Evolutionary conservation across 2,888 invertebrate genomes (phyloP).

Genomic region (Lutraria lutraria): DNA sequence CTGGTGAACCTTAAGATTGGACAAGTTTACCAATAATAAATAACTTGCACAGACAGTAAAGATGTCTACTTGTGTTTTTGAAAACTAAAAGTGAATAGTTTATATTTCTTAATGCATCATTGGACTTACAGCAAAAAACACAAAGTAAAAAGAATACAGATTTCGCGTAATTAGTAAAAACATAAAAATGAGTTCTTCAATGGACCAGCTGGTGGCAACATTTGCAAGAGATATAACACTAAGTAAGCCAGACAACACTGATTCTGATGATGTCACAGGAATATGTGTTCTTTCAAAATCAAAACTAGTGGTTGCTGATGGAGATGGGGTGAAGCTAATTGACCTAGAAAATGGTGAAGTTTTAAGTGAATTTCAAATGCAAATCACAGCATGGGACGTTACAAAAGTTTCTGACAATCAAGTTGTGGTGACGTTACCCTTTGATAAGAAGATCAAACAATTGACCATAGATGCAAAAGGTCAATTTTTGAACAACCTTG

Average conservation of each 20-base stretch:
- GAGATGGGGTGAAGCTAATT: neutral
- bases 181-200: neutral
- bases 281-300: slow-evolving; percentile 10
- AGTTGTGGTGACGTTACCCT: neutral
- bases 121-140: too few species aligned
- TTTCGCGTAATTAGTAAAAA: neutral
- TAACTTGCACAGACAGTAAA: neutral
- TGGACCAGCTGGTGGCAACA: neutral
- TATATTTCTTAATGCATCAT: too few species aligned
- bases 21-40: neutral
- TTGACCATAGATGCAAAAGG: neutral
- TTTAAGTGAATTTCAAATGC: neutral
- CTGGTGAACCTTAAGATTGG: neutral
- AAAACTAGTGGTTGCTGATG: neutral
- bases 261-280: slow-evolving; percentile 13
- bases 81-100: too few species aligned
- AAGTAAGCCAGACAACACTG: neutral
- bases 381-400: slow-evolving; percentile 22
- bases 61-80: neutral
- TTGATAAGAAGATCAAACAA: neutral
- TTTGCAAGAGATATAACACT: neutral
- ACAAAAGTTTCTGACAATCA: slow-evolving; percentile 1
- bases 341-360: neutral
- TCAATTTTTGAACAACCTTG: slow-evolving; percentile 2
- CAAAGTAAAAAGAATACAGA: too few species aligned